Conservation (phyloP, 2,888 invertebrate genomes). For the Boloria selene region DNA sequence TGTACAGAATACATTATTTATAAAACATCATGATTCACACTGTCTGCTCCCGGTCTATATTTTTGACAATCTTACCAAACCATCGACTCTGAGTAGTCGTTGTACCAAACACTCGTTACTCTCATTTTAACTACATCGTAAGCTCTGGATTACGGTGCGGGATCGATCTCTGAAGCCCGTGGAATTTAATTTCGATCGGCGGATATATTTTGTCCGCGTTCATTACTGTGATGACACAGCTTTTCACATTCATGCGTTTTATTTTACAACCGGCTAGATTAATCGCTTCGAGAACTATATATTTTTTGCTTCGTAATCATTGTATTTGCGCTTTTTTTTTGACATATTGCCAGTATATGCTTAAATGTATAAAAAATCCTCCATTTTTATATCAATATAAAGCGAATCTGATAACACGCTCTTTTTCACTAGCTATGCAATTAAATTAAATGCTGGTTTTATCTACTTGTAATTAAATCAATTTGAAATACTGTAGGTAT, state of each 20-base stretch:
- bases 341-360: too few species aligned
- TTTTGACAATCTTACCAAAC: conserved; percentile 4
- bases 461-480: too few species aligned
- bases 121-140: conserved; percentile 10
- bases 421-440: too few species aligned
- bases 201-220: conserved; percentile 35
- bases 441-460: too few species aligned
- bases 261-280: conserved; percentile 29
- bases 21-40: neutral
- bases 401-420: too few species aligned
- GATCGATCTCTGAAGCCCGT: conserved; percentile 22
- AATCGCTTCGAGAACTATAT: conserved; percentile 6
- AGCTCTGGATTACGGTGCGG: conserved; percentile 27
- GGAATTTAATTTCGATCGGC: conserved; percentile 38
- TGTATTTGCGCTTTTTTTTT: neutral
- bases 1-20: neutral
- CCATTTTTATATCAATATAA: too few species aligned
- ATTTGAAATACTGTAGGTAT: too few species aligned
- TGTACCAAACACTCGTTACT: conserved; percentile 25
- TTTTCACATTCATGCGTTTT: conserved; percentile 29
- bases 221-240: conserved; percentile 36
- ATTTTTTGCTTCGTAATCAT: conserved; percentile 6
- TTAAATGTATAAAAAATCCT: too few species aligned
- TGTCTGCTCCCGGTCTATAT: neutral
- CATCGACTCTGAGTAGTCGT: too few species aligned